A percentile compares a stretch with the other conserved stretches of the same genome.
Evolutionary conservation across 2,888 invertebrate species (phyloP).

Genomic region (Drosophila testacea): DNA sequence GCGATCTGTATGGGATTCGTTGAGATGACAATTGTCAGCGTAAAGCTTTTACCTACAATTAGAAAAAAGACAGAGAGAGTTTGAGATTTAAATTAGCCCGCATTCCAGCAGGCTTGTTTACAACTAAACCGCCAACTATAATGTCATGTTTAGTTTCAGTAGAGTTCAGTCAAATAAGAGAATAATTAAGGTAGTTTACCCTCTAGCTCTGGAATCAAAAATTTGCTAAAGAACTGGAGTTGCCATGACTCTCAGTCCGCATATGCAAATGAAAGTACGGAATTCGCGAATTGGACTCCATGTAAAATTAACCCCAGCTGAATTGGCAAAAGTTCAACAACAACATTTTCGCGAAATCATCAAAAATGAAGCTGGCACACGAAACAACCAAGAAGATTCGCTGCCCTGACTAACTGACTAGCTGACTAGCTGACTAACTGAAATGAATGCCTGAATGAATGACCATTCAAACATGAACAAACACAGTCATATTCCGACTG

Average conservation of each 20-base stretch:
- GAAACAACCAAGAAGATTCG: conserved; percentile 2
- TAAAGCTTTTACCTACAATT: conserved; percentile 97
- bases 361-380: conserved; percentile 31
- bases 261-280: conserved; percentile 21
- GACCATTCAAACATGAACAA: conserved; percentile 6
- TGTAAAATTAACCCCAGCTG: conserved; percentile 21
- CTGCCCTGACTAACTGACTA: conserved; percentile 7
- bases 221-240: conserved; percentile 49
- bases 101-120: not conserved
- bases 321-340: not conserved
- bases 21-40: conserved; percentile 97
- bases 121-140: not conserved
- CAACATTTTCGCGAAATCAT: conserved; percentile 9
- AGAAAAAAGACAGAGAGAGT: not conserved
- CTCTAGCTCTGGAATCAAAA: conserved; percentile 24
- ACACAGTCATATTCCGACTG: not conserved
- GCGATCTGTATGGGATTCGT: conserved; percentile 97
- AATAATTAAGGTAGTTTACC: not conserved
- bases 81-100: conserved; percentile 16
- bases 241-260: conserved; percentile 12
- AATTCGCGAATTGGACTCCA: conserved; percentile 37
- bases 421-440: conserved; percentile 16
- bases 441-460: conserved; percentile 17
- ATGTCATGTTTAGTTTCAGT: not conserved
- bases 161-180: not conserved